Evolutionary conservation across 1,140 invertebrate species (phyloP), one percentile per base, ranked within the genome.

Genomic region (Halesus radiatus): DNA sequence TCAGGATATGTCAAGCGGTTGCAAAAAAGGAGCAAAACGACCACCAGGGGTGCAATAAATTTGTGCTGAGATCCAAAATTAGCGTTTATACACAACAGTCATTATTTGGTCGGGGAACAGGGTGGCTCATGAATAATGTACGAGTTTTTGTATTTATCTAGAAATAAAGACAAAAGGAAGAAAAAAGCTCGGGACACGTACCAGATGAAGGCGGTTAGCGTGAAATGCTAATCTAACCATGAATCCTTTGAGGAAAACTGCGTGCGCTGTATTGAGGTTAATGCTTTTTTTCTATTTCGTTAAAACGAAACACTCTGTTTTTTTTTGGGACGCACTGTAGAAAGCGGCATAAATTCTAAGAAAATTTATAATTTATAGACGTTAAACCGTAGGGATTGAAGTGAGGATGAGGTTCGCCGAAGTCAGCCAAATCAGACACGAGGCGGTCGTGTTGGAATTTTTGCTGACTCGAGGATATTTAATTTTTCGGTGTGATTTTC

Each of bases 71-170:
- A 52, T 72, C n/a, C 68, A 22, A 52, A 72, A 52, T 72, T 72
- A 72, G 68, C 68, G 18, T 52, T 72, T 72, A 72, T 72, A 72
- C 50, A 72, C 68, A 72, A 22, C 23, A 45, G 68, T 72, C 68
- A 72, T 72, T 72, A 72, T 50, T 72, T 23, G 68, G 68, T 52
- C 45, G 68, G 22, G 45, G 45, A 50, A 52, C 68, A 23, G 68
- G 37, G 68, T 72, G 37, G 68, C 50, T 72, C 68, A 72, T 72
- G 68, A 72, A 72, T 72, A 72, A 72, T 72, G 68, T 45, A 50
- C n/a, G 68, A 16, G 68, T 72, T 50, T n/a, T 66, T 37, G n/a
- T 37, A n/a, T 72, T 72, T 50, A 15, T 18, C 13, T n/a, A 72
- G 50, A 72, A 18, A 72, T 16, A 72, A 72, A 72, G 68, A 72